Evolutionary conservation across 1,140 invertebrate genomes (phyloP), one percentile per base, ranked within the genome.

Genomic region (Drosophila pectinifera): DNA sequence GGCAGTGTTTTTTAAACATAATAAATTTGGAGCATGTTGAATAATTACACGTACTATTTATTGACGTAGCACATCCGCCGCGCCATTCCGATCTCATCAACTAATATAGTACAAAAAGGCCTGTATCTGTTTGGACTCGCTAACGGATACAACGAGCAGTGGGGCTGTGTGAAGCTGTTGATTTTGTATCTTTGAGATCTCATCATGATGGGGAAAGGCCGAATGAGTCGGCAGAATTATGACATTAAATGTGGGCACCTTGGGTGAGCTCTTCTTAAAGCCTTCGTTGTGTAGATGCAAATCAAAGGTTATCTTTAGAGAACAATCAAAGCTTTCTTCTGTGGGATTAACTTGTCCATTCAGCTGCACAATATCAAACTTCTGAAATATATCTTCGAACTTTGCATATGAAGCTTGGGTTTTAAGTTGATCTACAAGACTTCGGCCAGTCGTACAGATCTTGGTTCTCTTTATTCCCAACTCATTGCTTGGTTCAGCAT

Each of bases 41-140:
- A 28, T 41, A 57, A 63, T 70, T 43, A 31, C 20, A 78, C 26
- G 36, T 20, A 49, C 11, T 70, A 57, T 81, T 81, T 56, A 85
- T 69, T 62, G 53, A 63, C 36, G 22, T 43, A 57, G 49, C 45
- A 42, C 45, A 49, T 45, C 54, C 59, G 46, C 48, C 11, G 20
- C 36, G 14, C n/a, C 13, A 38, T 38, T 28, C 26, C 10, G 13
- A 26, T 20, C 57, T 75, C 75, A 73, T 83, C 65, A 83, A 63
- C 80, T 91, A 41, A 85, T 91, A 90, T 76, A 76, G 58, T 92
- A 92, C 28, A 92, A 42, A 72, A 92, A 91, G 22, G 91, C 91
- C 46, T 92, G 91, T 53, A 92, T 91, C 53, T 92, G 91, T 58
- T 92, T 92, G 1, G 91, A 92, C 59, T 91, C 89, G 63, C 90